These are phyloP conservation scores for Latrodectus hesperus DNA, from an alignment of 2,888 invertebrate species.

Conservation along the genomic window DNA sequence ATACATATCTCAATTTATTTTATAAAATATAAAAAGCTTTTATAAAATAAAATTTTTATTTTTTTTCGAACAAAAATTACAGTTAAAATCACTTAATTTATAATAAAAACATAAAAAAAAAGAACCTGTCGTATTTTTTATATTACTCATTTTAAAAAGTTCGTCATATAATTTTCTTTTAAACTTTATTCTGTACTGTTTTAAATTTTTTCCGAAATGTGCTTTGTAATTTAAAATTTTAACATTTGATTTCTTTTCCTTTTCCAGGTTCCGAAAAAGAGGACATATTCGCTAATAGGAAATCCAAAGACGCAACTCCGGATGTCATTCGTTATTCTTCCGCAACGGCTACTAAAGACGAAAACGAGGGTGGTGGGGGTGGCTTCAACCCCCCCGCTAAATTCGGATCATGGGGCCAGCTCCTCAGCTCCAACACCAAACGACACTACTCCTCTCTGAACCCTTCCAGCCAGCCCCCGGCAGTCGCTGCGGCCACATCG, in stretches of 20 bases:
- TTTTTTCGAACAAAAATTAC: too few relatives aligned
- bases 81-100: too few relatives aligned
- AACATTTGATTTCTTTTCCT: neutral
- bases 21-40: too few relatives aligned
- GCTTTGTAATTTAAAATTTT: neutral
- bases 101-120: too few relatives aligned
- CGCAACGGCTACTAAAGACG: constrained; percentile 1
- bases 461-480: neutral
- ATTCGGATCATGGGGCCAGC: constrained; percentile 64
- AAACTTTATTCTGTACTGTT: too few relatives aligned
- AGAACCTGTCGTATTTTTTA: too few relatives aligned
- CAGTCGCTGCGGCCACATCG: constrained; percentile 29
- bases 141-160: too few relatives aligned
- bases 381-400: constrained; percentile 58
- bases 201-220: neutral
- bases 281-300: constrained; percentile 14
- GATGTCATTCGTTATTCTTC: constrained; percentile 57
- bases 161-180: too few relatives aligned
- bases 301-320: constrained; percentile 36
- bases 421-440: constrained; percentile 40
- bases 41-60: too few relatives aligned
- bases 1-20: too few relatives aligned
- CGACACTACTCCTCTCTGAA: constrained; percentile 45
- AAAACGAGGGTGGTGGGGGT: constrained; percentile 7
- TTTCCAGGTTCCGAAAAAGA: constrained; percentile 42